Evolutionary conservation across 37 sponge, comb jelly and placozoan genomes (phyloP).

Genomic region (Haliclona indistincta): DNA sequence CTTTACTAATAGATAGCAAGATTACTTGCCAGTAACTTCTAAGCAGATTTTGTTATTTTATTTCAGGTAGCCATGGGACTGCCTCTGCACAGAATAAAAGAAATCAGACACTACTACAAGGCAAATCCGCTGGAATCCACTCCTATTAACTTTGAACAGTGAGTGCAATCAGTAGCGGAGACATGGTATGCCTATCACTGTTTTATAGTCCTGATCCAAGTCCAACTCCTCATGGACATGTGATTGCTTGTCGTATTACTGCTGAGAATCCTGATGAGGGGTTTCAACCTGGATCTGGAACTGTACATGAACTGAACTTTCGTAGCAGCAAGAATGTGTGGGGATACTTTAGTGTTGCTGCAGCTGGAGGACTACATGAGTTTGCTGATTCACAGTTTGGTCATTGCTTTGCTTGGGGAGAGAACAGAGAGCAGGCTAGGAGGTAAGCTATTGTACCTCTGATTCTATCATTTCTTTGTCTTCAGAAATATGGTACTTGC

Average conservation of each 20-base stretch:
- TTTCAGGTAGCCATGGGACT: conserved; percentile 94
- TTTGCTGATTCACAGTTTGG: conserved; percentile 99
- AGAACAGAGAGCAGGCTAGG: conserved; percentile 87
- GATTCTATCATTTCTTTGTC: neutral
- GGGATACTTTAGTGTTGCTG: conserved; percentile 98
- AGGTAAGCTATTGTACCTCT: conserved; percentile 42
- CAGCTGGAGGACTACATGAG: conserved; percentile 98
- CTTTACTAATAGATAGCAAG: no score
- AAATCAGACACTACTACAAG: conserved; percentile 85
- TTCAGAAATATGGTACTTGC: conserved; percentile 97
- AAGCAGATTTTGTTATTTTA: no score
- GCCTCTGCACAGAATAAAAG: conserved; percentile 91
- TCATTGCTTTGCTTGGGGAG: conserved; percentile 98
- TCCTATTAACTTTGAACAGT: conserved; percentile 87
- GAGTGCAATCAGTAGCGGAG: conserved; percentile 2
- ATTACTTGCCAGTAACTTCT: neutral
- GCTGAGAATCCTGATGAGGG: conserved; percentile 99
- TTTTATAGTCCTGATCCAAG: conserved; percentile 57
- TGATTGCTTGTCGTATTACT: conserved; percentile 97
- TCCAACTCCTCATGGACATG: conserved; percentile 92
- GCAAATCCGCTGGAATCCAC: conserved; percentile 65
- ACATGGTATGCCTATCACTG: no score
- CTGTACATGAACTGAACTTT: conserved; percentile 94
- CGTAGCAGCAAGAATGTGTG: conserved; percentile 95
- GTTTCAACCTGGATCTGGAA: conserved; percentile 94